These are phyloP conservation scores for Ceratoteleas bidentatus DNA, from an alignment of 1,140 invertebrate species.

Conservation along the genomic window DNA sequence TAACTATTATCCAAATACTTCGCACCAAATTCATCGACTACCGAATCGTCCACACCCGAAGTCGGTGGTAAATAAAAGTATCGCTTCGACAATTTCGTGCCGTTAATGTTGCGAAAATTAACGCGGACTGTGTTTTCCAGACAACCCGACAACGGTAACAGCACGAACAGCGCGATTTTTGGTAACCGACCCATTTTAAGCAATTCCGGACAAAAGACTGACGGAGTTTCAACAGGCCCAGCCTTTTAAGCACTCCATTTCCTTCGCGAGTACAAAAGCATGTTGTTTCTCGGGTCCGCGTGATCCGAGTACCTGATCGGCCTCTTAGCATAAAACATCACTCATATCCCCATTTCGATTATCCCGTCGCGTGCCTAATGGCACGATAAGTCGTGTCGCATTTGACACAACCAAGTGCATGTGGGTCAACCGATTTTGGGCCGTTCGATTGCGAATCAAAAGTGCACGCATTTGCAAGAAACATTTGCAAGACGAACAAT, in stretches of 20 bases:
- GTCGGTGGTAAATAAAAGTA: slow-evolving; percentile 31
- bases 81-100: slow-evolving; percentile 11
- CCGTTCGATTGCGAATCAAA: no score
- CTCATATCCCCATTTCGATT: slow-evolving; percentile 47
- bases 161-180: neutral
- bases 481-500: slow-evolving; percentile 6
- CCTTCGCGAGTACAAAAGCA: slow-evolving; percentile 50
- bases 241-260: slow-evolving; percentile 49
- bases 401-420: slow-evolving; percentile 27
- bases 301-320: slow-evolving; percentile 48
- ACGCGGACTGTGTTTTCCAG: slow-evolving; percentile 22
- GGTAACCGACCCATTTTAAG: slow-evolving; percentile 30
- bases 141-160: neutral
- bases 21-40: no score
- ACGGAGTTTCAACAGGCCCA: slow-evolving; percentile 19
- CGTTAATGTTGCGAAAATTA: slow-evolving; percentile 36
- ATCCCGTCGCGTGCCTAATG: slow-evolving; percentile 42
- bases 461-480: neutral
- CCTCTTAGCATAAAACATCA: slow-evolving; percentile 63
- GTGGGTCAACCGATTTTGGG: slow-evolving; percentile 42
- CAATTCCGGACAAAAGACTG: slow-evolving; percentile 21
- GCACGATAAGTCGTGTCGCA: slow-evolving; percentile 30
- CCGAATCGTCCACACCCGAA: slow-evolving; percentile 1
- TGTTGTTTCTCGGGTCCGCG: slow-evolving; percentile 44
- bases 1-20: no score